These are phyloP conservation scores for Crax fasciolata DNA, from an alignment of 2,797 vertebrate species.

Conservation along the genomic window DNA sequence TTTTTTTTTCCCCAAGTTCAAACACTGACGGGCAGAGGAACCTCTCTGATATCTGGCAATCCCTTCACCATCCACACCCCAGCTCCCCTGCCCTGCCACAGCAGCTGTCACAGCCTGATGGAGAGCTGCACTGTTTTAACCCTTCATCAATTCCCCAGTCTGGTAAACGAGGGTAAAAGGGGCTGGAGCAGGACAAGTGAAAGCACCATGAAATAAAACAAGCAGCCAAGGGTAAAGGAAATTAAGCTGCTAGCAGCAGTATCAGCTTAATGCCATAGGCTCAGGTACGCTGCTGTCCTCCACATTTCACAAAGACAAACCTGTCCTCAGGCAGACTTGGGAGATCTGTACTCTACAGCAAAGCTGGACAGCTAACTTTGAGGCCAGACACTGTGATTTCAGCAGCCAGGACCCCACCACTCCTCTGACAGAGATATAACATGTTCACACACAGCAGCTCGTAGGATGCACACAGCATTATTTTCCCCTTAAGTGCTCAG, in stretches of 20 bases:
- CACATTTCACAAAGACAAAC: background rate
- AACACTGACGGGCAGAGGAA: background rate
- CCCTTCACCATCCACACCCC: background rate
- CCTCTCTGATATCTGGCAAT: background rate
- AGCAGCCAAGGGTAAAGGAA: background rate
- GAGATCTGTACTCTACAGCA: background rate
- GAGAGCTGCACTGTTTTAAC: conserved; percentile 48
- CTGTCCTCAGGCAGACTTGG: background rate
- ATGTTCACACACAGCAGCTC: background rate
- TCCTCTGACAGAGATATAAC: background rate
- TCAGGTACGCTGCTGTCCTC: background rate
- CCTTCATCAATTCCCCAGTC: background rate
- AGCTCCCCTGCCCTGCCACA: background rate
- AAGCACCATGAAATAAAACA: background rate
- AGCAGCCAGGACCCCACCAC: background rate
- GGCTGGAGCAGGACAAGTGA: background rate
- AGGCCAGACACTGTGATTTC: background rate
- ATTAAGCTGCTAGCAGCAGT: background rate
- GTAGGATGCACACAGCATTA: background rate
- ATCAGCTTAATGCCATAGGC: background rate
- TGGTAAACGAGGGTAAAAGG: background rate
- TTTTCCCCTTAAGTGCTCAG: background rate
- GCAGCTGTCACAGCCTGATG: conserved; percentile 46
- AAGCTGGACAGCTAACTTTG: background rate
- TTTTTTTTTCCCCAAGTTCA: background rate